These are phyloP conservation scores for Heliconius melpomene DNA, from an alignment of 1,140 invertebrate species.

Conservation along the genomic window DNA sequence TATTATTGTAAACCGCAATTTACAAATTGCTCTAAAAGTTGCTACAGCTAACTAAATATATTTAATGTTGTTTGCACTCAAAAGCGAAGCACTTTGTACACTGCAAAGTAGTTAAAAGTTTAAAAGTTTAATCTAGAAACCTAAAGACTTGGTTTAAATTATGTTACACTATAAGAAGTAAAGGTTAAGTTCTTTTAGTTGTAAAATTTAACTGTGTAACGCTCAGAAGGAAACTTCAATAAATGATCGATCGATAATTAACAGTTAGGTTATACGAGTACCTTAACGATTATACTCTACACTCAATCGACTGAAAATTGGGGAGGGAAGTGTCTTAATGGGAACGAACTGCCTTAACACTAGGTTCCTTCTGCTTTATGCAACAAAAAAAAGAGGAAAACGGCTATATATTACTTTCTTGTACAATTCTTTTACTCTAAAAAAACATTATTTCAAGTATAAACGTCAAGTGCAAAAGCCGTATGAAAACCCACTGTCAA, in stretches of 20 bases:
- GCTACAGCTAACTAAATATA: not conserved
- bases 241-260: not conserved
- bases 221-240: not conserved
- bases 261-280: too few relatives aligned
- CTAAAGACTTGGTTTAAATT: not conserved
- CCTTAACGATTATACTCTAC: too few relatives aligned
- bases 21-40: slow-evolving; percentile 2
- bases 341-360: too few relatives aligned
- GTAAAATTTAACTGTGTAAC: not conserved
- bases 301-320: too few relatives aligned
- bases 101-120: not conserved
- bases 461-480: too few relatives aligned
- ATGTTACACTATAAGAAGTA: not conserved
- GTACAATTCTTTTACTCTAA: too few relatives aligned
- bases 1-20: not conserved
- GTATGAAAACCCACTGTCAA: too few relatives aligned
- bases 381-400: too few relatives aligned
- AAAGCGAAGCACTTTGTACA: not conserved
- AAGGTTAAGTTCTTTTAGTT: not conserved
- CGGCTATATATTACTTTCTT: too few relatives aligned
- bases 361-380: too few relatives aligned
- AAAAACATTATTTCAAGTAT: too few relatives aligned
- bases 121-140: not conserved
- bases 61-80: not conserved
- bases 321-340: too few relatives aligned